Evolutionary conservation across 2,888 invertebrate species (phyloP).

Genomic region (Nudaria mundana): DNA sequence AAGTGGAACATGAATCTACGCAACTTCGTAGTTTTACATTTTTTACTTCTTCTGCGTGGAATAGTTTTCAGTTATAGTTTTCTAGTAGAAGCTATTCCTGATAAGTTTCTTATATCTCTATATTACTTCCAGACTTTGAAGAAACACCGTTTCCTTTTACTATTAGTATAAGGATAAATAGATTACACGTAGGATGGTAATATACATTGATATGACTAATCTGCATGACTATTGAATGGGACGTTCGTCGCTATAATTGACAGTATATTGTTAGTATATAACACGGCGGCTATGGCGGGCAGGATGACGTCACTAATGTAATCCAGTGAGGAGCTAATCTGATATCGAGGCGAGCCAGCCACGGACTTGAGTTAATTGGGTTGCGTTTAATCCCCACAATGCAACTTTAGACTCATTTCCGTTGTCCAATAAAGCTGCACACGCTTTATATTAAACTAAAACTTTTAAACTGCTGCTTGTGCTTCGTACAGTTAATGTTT

Average conservation of each 20-base stretch:
- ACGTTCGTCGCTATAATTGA: constrained; percentile 57
- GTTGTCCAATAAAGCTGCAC: constrained; percentile 53
- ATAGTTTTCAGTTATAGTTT: too few relatives aligned
- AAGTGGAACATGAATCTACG: too few relatives aligned
- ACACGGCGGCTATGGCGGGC: constrained; percentile 15
- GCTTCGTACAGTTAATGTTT: neutral
- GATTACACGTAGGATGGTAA: constrained; percentile 26
- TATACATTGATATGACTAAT: constrained; percentile 56
- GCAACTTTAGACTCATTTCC: constrained; percentile 70
- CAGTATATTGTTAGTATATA: constrained; percentile 45
- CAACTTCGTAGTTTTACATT: too few relatives aligned
- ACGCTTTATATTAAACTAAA: constrained; percentile 33
- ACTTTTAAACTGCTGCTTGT: constrained; percentile 21
- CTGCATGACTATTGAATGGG: constrained; percentile 62
- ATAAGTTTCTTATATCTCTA: too few relatives aligned
- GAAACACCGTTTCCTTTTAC: too few relatives aligned
- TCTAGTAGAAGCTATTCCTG: too few relatives aligned
- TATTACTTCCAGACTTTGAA: too few relatives aligned
- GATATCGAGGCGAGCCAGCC: constrained; percentile 68
- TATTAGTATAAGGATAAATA: constrained; percentile 26
- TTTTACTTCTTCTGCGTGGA: too few relatives aligned
- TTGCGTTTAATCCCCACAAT: constrained; percentile 72
- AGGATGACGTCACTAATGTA: constrained; percentile 66
- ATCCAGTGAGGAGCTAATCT: constrained; percentile 71
- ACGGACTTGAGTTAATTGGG: constrained; percentile 71